phyloP scores from a whole-genome alignment of 2,888 invertebrate species.

The Cantharis flavilabris region DNA sequence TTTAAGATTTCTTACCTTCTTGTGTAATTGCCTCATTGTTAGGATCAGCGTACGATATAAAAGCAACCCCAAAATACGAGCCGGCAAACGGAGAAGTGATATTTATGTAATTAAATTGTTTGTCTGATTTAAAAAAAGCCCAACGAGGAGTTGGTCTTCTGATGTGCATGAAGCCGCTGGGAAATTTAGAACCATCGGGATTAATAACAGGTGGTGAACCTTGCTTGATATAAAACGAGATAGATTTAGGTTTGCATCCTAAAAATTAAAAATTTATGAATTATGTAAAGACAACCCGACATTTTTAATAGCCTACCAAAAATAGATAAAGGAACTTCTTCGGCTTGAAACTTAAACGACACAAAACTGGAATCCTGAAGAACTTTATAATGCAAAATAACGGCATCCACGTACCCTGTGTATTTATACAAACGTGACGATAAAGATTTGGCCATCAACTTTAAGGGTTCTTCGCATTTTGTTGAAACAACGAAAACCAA shows the following conservation, averaged over 20 bases:
- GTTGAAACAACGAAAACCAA: not conserved
- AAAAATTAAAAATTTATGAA: conserved; percentile 23
- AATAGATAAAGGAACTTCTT: conserved; percentile 46
- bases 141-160: conserved; percentile 59
- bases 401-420: conserved; percentile 46
- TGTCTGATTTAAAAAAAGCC: conserved; percentile 66
- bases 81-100: conserved; percentile 73
- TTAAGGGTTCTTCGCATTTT: conserved; percentile 1
- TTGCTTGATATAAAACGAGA: conserved; percentile 74
- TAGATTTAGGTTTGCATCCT: conserved; percentile 56
- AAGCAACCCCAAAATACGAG: conserved; percentile 80
- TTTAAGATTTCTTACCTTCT: conserved; percentile 63
- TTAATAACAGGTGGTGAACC: conserved; percentile 83
- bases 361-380: conserved; percentile 49
- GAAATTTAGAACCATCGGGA: conserved; percentile 79
- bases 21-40: conserved; percentile 72
- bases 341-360: conserved; percentile 49
- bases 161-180: conserved; percentile 52
- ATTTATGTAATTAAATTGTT: conserved; percentile 62
- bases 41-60: conserved; percentile 78
- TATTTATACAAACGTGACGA: conserved; percentile 46
- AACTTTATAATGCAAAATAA: conserved; percentile 49
- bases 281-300: not conserved
- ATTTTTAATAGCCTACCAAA: conserved; percentile 43
- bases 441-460: conserved; percentile 40